Percentiles rank a stretch among this genome's conserved stretches.
These are phyloP conservation scores for Gavialis gangeticus DNA, from an alignment of 2,113 vertebrate genomes.

Conservation along the genomic window DNA sequence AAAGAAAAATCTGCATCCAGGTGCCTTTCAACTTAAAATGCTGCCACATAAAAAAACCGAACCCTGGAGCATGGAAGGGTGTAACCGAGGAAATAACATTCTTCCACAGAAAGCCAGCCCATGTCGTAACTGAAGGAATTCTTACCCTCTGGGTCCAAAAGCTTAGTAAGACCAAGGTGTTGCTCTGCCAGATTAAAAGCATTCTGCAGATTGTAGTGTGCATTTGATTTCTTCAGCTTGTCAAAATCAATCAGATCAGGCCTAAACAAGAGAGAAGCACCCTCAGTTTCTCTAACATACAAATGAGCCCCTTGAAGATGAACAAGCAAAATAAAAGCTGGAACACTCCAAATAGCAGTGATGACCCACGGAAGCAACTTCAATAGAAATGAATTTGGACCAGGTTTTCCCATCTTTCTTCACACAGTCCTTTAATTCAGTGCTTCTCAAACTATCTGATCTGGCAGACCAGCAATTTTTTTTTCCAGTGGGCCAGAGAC, in stretches of 20 bases:
- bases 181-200: conserved; percentile 98
- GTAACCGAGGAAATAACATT: not conserved
- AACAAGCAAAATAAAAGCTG: not conserved
- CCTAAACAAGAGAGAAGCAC: conserved; percentile 75
- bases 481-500: too few species aligned
- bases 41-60: not conserved
- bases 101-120: not conserved
- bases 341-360: not conserved
- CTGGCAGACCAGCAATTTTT: too few species aligned
- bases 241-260: conserved; percentile 98
- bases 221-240: conserved; percentile 98
- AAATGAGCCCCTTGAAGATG: not conserved
- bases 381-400: not conserved
- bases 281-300: conserved; percentile 33
- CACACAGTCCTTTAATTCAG: not conserved
- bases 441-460: too few species aligned
- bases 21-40: not conserved
- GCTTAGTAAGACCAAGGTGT: conserved; percentile 95
- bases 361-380: not conserved
- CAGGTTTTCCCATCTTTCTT: not conserved
- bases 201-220: conserved; percentile 97
- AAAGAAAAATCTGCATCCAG: conserved; percentile 11
- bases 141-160: conserved; percentile 95
- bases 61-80: not conserved
- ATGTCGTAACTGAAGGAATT: conserved; percentile 25